Base-by-base conservation (phyloP, 2,797 vertebrate species). In the Discoglossus pictus region DNA sequence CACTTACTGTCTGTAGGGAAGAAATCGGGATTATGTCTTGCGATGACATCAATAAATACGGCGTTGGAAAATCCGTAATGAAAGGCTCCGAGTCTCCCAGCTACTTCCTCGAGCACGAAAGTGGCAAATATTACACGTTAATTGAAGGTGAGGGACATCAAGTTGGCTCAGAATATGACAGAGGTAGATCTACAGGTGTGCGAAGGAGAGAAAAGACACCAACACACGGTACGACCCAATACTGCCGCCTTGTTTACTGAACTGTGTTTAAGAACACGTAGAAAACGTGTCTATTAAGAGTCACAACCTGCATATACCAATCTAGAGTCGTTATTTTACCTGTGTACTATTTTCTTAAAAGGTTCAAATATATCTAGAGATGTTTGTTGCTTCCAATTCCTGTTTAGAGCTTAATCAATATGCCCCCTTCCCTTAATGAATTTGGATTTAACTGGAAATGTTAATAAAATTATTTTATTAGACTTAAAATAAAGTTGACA, bases 21-120 rank as follows among this genome's bases (percentile, higher is more conserved):
- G 93, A 94, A 76, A 79, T 94, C 60, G 92, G 92, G 54, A 80
- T 94, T 12, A 88, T 94, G 86, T 92, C 93, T n/a, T 95, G 92
- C 1, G 92, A 95, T 11, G 94, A 97, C 76, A 91, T 95, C 79
- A 91, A 87, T 77, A 93, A 94, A 69, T 96, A 93, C 74, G 91
- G 87, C 2, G 80, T 91, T 59, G 84, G 87, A 50, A 93, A 93
- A 76, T 77, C 91, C 0, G 88, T 84, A 39, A 91, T 93, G 58
- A 93, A 94, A 74, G 89, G 92, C 43, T 92, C 92, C 0, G 93
- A 95, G 62, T 92, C 92, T 0, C 88, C 94, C 3, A 94, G 90
- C 75, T 96, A 93, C 83, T 96, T 92, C 76, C 75, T 96, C 73
- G 91, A 94, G 75, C 92, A 93, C 43, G 93, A 94, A 78, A 92